Conservation (phyloP, 2,113 vertebrate genomes). For the Phalacrocorax pelagicus region DNA sequence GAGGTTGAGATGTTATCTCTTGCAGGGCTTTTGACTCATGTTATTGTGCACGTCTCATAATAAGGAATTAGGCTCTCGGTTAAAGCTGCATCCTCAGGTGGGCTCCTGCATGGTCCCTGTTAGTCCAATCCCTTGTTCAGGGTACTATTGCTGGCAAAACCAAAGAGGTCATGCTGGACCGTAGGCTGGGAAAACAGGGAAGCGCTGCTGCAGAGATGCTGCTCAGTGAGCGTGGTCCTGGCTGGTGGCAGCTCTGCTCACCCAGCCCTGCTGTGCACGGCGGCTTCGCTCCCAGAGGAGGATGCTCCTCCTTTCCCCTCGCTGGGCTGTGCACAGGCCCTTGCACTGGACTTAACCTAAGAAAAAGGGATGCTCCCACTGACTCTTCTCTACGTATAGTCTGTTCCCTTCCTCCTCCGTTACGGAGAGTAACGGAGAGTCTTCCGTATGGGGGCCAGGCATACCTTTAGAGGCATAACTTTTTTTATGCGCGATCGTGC, state of each 20-base stretch:
- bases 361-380: background rate
- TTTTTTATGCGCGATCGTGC: accelerated
- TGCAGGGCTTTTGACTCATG: background rate
- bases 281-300: background rate
- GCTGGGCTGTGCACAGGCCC: accelerated
- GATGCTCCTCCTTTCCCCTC: background rate
- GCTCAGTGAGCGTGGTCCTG: background rate
- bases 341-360: background rate
- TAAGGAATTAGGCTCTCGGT: background rate
- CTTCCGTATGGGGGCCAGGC: background rate
- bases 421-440: background rate
- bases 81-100: background rate
- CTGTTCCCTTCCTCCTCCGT: background rate
- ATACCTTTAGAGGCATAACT: background rate
- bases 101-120: background rate
- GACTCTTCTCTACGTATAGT: accelerated
- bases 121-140: background rate
- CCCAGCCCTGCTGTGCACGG: background rate
- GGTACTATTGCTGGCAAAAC: background rate
- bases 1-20: background rate
- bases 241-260: background rate
- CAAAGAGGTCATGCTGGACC: background rate
- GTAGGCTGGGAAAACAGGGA: background rate
- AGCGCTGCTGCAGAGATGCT: background rate
- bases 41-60: background rate